Conservation (phyloP, 1,140 invertebrate genomes). For the Ganaspis sp. region DNA sequence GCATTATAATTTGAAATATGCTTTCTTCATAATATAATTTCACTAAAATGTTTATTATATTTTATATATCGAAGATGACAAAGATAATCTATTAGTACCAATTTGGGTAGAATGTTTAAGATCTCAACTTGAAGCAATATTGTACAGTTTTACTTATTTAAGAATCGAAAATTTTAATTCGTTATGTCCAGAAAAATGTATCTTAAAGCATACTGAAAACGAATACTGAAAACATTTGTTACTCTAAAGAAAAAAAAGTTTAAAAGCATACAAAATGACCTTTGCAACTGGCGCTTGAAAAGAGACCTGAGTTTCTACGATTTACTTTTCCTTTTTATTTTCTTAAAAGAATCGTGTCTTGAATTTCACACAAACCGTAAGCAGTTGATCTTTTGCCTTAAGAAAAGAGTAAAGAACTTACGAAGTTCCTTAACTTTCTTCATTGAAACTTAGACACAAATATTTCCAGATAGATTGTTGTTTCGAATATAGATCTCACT, state of each 20-base stretch:
- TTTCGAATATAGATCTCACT: too few relatives aligned
- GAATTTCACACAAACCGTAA: not conserved
- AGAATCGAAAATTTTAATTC: not conserved
- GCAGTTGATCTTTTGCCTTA: constrained; percentile 21
- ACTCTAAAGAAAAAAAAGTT: not conserved
- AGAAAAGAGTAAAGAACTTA: constrained; percentile 22
- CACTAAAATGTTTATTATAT: too few relatives aligned
- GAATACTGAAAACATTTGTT: too few relatives aligned
- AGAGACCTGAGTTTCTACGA: constrained; percentile 6
- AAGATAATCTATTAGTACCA: too few relatives aligned
- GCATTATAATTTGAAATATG: too few relatives aligned
- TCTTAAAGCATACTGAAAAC: not conserved
- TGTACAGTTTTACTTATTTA: too few relatives aligned
- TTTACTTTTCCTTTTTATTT: constrained; percentile 26
- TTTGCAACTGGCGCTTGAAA: not conserved
- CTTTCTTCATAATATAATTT: too few relatives aligned
- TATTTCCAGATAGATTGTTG: constrained; percentile 1
- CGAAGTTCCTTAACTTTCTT: constrained; percentile 14
- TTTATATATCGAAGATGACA: too few relatives aligned
- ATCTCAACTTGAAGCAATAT: too few relatives aligned
- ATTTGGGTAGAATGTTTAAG: too few relatives aligned
- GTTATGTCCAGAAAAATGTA: not conserved
- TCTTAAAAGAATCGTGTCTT: constrained; percentile 5
- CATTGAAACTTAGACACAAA: constrained; percentile 2
- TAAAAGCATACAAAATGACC: not conserved